Conservation (phyloP, 2,113 vertebrate genomes). For the Eptesicus fuscus region DNA sequence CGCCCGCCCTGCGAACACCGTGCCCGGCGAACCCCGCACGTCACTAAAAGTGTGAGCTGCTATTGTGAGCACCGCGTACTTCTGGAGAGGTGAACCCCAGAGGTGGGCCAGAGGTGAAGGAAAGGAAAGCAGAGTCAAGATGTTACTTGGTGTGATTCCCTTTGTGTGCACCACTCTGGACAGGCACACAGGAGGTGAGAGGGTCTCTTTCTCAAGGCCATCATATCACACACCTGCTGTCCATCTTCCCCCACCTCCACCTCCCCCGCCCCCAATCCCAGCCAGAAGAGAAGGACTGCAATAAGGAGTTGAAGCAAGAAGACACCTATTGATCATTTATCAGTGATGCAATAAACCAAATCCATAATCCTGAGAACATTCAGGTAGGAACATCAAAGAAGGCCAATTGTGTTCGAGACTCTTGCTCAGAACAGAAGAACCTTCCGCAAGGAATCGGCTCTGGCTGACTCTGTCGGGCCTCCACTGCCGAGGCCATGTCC, state of each 20-base stretch:
- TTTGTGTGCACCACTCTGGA: not conserved
- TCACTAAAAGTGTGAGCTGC: fast-evolving
- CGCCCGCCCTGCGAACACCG: fast-evolving
- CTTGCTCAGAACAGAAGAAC: too few species aligned
- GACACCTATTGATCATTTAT: not conserved
- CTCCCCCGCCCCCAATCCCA: too few species aligned
- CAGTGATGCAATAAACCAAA: not conserved
- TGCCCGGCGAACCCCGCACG: fast-evolving
- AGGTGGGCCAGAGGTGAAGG: not conserved
- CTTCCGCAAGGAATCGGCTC: fast-evolving
- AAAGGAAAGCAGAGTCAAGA: not conserved
- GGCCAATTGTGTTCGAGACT: not conserved
- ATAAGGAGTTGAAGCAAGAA: not conserved
- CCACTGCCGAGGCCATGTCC: fast-evolving
- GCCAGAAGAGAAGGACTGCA: not conserved
- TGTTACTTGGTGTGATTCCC: not conserved
- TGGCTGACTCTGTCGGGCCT: not conserved
- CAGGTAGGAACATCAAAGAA: not conserved
- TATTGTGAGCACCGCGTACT: not conserved
- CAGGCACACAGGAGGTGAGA: fast-evolving
- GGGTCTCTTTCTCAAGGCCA: not conserved
- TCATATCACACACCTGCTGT: not conserved
- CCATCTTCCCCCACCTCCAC: not conserved
- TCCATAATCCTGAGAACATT: not conserved
- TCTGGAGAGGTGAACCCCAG: not conserved